A percentile compares a stretch with the other conserved stretches of the same genome.
Conservation (phyloP, 2,113 vertebrate genomes). For the Boulengeromyrus knoepffleri region DNA sequence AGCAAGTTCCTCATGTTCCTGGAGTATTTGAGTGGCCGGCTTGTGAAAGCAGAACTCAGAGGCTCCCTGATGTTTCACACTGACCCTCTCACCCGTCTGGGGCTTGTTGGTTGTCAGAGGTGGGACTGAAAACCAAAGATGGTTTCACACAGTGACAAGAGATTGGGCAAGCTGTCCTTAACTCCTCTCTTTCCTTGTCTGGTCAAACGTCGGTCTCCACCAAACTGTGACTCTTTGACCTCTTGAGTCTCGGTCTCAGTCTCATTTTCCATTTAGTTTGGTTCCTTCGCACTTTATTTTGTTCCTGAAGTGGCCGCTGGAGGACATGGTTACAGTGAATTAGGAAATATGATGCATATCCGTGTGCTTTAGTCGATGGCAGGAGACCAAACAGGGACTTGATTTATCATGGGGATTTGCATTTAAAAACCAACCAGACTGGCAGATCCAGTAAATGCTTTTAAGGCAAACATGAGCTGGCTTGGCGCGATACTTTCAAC, state of each 20-base stretch:
- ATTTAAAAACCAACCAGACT: not conserved
- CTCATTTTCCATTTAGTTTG: not conserved
- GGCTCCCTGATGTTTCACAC: not conserved
- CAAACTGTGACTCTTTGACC: not conserved
- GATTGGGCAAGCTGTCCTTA: not conserved
- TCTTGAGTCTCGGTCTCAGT: not conserved
- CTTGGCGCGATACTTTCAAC: not conserved
- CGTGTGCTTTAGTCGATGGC: not conserved
- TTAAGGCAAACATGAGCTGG: not conserved
- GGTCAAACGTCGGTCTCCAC: not conserved
- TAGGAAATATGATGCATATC: not conserved
- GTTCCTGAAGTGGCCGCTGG: not conserved
- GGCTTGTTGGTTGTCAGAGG: not conserved
- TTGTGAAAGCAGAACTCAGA: not conserved
- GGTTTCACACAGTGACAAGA: not conserved
- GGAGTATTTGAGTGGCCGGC: not conserved
- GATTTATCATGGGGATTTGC: not conserved
- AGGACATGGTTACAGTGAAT: not conserved
- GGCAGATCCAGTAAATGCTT: not conserved
- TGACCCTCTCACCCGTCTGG: not conserved
- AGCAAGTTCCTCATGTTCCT: not conserved
- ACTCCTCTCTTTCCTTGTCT: not conserved
- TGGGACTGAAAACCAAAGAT: not conserved
- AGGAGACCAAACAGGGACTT: not conserved
- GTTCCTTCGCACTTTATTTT: not conserved